Evolutionary conservation across 1,140 invertebrate species (phyloP).

Genomic region (Mactra quadrangularis): DNA sequence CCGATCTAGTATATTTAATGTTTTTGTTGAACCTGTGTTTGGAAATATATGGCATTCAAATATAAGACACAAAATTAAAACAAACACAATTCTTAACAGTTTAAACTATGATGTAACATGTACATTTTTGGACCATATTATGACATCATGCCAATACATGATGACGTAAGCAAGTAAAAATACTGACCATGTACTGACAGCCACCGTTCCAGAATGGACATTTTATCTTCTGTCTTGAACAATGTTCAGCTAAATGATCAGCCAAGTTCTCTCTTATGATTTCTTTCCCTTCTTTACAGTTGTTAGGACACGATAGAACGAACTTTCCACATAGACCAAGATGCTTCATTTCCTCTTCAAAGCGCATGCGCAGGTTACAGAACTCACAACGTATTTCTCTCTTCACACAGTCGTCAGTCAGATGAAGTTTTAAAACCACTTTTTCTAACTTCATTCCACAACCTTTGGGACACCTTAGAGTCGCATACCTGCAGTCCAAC

Average conservation of each 20-base stretch:
- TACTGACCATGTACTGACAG: conserved; percentile 92
- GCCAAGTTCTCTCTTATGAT: conserved; percentile 93
- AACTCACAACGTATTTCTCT: conserved; percentile 93
- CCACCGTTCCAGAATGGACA: conserved; percentile 96
- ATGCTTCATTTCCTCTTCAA: conserved; percentile 86
- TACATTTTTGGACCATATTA: no score
- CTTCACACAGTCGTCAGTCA: conserved; percentile 93
- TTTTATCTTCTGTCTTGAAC: conserved; percentile 90
- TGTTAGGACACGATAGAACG: conserved; percentile 92
- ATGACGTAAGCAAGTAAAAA: neutral
- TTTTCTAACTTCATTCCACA: conserved; percentile 94
- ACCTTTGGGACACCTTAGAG: conserved; percentile 93
- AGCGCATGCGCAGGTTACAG: conserved; percentile 87
- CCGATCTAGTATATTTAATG: no score
- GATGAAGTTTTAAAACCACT: conserved; percentile 91
- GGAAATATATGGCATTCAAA: no score
- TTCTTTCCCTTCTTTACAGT: conserved; percentile 90
- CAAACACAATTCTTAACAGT: no score
- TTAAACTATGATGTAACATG: no score
- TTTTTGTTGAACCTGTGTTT: no score
- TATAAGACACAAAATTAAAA: no score
- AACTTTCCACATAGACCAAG: conserved; percentile 92
- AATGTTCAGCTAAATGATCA: conserved; percentile 89
- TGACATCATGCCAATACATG: no score
- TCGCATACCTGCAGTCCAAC: conserved; percentile 96